Evolutionary conservation across 2,797 vertebrate species (phyloP), one percentile per base, ranked within the genome.

Genomic region (Gallinago stenura): DNA sequence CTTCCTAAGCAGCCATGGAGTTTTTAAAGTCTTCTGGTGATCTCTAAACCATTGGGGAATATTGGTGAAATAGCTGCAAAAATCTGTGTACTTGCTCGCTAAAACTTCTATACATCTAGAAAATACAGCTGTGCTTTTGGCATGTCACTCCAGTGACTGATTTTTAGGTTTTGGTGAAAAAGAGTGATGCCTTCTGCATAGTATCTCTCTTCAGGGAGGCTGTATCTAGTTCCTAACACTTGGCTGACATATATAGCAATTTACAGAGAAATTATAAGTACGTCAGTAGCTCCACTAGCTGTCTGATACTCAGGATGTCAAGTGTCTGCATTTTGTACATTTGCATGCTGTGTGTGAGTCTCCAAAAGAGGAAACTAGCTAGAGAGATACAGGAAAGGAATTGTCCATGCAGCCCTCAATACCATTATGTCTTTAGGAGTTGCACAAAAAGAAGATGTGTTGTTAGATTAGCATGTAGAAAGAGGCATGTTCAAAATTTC

Each of bases 401-500:
- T 68, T 71, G 26, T 14, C 25, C 19, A 16, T 21, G 21, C 28
- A 80, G 24, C 12, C 19, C 30, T 95, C n/a, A 31, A 11, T 18
- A 14, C 6, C 1, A 0, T 35, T 65, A 2, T 16, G 12, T 54
- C 4, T 35, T 60, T 20, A 57, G 24, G 26, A 80, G 9, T 0
- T 48, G 9, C 16, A 62, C 28, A 70, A 45, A 84, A 78, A 69
- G 9, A 35, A 14, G 61, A 39, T 3, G n/a, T 30, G 39, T 20
- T 10, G 7, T 70, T 54, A 22, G 20, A 43, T 81, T 46, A 71
- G 4, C 20, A 16, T 14, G 17, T 15, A 37, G 30, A 81, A 73
- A 53, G 26, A 83, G 8, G 53, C 0, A 3, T 31, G 2, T 9
- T 53, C 65, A 78, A 25, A 87, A 83, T 65, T 68, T 6, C 16